Conservation (phyloP, 2,888 invertebrate species). For the Drosophila melanosoma region DNA sequence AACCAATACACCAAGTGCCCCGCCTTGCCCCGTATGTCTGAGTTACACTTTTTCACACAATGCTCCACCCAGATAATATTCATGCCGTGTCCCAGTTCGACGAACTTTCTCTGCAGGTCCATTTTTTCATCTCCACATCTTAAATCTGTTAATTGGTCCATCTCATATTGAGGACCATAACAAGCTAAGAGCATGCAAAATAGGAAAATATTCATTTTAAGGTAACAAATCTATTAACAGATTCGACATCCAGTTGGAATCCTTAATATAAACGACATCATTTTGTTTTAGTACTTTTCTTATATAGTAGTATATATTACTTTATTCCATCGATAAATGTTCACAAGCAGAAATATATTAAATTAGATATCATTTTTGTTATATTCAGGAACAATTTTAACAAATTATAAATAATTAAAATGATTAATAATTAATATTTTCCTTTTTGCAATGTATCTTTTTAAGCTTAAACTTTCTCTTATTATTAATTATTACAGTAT, state of each 20-base stretch:
- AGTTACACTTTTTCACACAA: conserved; percentile 9
- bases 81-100: not conserved
- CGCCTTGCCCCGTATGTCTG: not conserved
- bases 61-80: conserved; percentile 16
- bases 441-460: not conserved
- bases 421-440: not conserved
- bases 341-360: not conserved
- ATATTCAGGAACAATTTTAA: too few species aligned
- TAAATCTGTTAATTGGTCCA: conserved; percentile 12
- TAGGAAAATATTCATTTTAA: too few species aligned
- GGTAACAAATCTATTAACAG: conserved; percentile 11
- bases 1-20: conserved; percentile 16
- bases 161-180: conserved; percentile 41
- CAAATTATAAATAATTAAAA: not conserved
- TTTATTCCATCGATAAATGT: not conserved
- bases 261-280: not conserved
- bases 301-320: too few species aligned
- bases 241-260: conserved; percentile 8
- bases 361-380: too few species aligned
- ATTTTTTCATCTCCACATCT: conserved; percentile 13
- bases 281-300: too few species aligned
- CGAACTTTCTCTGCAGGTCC: not conserved
- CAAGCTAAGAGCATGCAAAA: conserved; percentile 15
- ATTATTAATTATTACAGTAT: too few species aligned
- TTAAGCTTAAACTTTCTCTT: not conserved